These are phyloP conservation scores for Corydoras maculifer DNA, from an alignment of 2,113 vertebrate genomes.

Conservation along the genomic window DNA sequence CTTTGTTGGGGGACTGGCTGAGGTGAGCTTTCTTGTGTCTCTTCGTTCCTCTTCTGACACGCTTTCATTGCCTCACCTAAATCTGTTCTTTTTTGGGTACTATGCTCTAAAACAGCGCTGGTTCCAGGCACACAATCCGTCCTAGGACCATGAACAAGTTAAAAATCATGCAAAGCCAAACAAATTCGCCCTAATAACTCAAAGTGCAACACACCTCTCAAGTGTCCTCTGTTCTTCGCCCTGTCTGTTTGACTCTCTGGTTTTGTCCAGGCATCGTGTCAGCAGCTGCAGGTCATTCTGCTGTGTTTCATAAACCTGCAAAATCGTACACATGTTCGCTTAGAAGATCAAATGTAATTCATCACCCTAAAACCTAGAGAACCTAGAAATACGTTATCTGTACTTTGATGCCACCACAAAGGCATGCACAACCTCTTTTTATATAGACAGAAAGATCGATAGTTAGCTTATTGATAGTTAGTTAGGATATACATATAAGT, in stretches of 20 bases:
- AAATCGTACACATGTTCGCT: slow-evolving; percentile 16
- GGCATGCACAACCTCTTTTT: too few relatives aligned
- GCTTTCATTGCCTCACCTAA: slow-evolving; percentile 12
- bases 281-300: slow-evolving; percentile 77
- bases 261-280: slow-evolving; percentile 69
- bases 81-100: slow-evolving; percentile 6
- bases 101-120: slow-evolving; percentile 6
- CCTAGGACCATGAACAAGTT: slow-evolving; percentile 27
- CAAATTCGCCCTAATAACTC: background rate
- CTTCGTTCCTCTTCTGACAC: slow-evolving; percentile 3
- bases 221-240: slow-evolving; percentile 39
- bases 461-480: too few relatives aligned
- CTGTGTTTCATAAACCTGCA: slow-evolving; percentile 79
- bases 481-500: too few relatives aligned
- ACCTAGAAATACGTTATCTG: too few relatives aligned
- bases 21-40: background rate
- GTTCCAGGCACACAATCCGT: slow-evolving; percentile 11
- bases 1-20: background rate
- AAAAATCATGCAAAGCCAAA: background rate
- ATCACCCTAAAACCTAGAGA: too few relatives aligned
- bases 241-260: slow-evolving; percentile 59
- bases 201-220: slow-evolving; percentile 59
- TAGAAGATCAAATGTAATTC: too few relatives aligned
- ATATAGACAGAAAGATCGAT: too few relatives aligned
- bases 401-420: too few relatives aligned